Evolutionary conservation across 30 jellyfish, hydroid and myxozoan genomes (phyloP), one percentile per base, ranked within the genome.

Genomic region (Turritopsis rubra): DNA sequence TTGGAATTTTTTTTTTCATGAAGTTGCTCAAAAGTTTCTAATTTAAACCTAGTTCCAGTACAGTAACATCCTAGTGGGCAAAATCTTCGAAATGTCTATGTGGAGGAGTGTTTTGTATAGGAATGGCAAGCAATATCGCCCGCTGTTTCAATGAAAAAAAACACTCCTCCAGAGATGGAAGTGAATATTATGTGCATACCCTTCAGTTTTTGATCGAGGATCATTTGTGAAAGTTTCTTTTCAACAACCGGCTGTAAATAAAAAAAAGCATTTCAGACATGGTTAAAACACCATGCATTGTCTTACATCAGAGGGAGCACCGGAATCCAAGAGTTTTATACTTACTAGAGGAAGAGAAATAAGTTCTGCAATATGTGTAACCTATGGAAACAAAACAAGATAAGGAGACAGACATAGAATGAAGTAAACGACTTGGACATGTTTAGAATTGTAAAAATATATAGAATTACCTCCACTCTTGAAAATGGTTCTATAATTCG

Each of bases 401-500:
- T 71, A 19, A 41, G 17, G 41, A 20, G 73, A 29, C 21, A 73
- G 68, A 19, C 1, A 16, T 27, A 54, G 18, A 29, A 18, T 30
- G 75, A 72, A n/a, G n/a, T n/a, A n/a, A n/a, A n/a, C n/a, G n/a
- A n/a, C n/a, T n/a, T n/a, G n/a, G n/a, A n/a, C n/a, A n/a, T n/a
- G n/a, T n/a, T n/a, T n/a, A n/a, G n/a, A n/a, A n/a, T n/a, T n/a
- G n/a, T n/a, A n/a, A n/a, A n/a, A n/a, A n/a, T n/a, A n/a, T n/a
- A n/a, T n/a, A 54, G 16, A 68, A 28, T 18, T 21, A 85, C 79
- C 75, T 79, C 93, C 7, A 93, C 98, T n/a, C 89, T 86, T 0
- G 98, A 93, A 71, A 88, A 93, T 0, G 98, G 98, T 74, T 93
- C 98, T 31, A 93, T 93, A 30, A 93, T 79, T 29, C 96, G 74